Evolutionary conservation across 2,888 invertebrate genomes (phyloP).

Genomic region (Tiliacea aurago): DNA sequence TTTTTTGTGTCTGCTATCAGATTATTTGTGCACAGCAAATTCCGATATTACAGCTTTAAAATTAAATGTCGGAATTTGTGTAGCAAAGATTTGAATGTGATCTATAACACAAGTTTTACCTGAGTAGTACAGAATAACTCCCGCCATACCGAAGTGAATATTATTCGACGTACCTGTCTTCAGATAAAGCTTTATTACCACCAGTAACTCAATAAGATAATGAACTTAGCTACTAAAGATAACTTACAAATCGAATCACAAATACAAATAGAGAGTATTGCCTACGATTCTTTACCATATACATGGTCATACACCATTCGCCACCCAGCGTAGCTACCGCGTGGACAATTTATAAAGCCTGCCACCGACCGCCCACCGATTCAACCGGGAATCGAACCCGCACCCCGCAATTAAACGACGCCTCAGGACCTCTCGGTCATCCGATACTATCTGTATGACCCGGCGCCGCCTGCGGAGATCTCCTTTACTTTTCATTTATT

Average conservation of each 20-base stretch:
- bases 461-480: constrained; percentile 79
- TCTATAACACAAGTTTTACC: neutral
- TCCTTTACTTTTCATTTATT: constrained; percentile 66
- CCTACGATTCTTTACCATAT: constrained; percentile 50
- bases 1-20: too few relatives aligned
- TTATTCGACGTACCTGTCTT: neutral
- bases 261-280: constrained; percentile 55
- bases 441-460: constrained; percentile 83
- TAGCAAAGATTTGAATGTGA: neutral
- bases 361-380: constrained; percentile 83
- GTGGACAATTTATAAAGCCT: constrained; percentile 80
- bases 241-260: constrained; percentile 49
- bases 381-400: constrained; percentile 80
- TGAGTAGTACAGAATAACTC: too few relatives aligned
- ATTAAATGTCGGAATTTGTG: neutral
- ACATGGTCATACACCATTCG: constrained; percentile 55
- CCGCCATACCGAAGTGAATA: neutral
- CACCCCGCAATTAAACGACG: constrained; percentile 85
- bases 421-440: constrained; percentile 83
- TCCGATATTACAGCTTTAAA: too few relatives aligned
- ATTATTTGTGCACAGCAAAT: too few relatives aligned
- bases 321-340: constrained; percentile 82
- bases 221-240: constrained; percentile 45
- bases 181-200: constrained; percentile 21
- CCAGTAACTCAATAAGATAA: constrained; percentile 44